Base-by-base conservation (phyloP, 2,888 invertebrate genomes). In the Nebria salina region DNA sequence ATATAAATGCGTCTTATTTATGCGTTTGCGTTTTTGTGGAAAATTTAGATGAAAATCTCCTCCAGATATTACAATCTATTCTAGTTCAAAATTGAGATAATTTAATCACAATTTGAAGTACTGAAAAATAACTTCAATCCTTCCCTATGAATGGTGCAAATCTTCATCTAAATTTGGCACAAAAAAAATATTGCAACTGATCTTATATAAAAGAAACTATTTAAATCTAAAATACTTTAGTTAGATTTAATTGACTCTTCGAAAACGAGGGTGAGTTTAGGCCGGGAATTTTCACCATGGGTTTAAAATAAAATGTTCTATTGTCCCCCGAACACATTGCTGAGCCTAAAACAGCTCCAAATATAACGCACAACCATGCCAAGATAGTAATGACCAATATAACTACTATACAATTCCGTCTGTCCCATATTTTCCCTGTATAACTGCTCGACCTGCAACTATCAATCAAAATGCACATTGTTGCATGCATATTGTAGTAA, bases 1-100 rank as follows among this genome's bases (percentile, higher is more conserved):
- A 80, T 75, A 80, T 75, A 80, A 75, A 26, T 80, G 80, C 75
- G 25, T 80, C 75, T 80, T 64, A 80, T 70, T 80, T 70, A 43
- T 9, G 7, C 43, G 9, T 43, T 43, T 43, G 43, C 54, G 2
- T 54, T 54, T 54, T 54, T 54, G 54, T 54, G 13, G 7, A 1
- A 54, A 13, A 54, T 54, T 54, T 54, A 11, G 54, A 54, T 54
- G 54, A 54, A 8, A 34, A 54, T 54, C 13, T 7, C 8, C 0
- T 54, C 8, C 54, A 7, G 13, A 54, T 54, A 54, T 54, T 11
- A 7, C 54, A 54, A 11, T 54, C 54, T 54, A 54, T 43, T 43
- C 9, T 6, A 9, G 6, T 8, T 8, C 43, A 43, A 43, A 8
- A 43, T 43, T 8, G 6, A 43, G 43, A 43, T 43, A 43, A 43